A percentile compares a stretch with the other conserved stretches of the same genome.
Conservation (phyloP, 2,797 vertebrate genomes). For the Bufotes viridis region DNA sequence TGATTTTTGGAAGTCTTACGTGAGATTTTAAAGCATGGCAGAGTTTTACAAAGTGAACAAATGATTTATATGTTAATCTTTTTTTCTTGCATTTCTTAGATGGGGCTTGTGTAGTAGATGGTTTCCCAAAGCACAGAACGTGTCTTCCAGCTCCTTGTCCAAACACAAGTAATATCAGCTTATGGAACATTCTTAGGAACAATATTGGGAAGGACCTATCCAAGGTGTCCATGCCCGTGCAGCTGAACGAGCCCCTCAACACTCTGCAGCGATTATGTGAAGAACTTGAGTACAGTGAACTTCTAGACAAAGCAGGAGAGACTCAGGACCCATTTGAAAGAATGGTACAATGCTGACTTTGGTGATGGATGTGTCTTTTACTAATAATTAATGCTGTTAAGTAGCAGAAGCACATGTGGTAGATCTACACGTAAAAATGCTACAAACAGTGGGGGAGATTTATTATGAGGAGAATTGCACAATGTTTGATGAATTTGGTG, state of each 20-base stretch:
- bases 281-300: conserved; percentile 95
- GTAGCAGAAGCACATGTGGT: neutral
- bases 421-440: no score
- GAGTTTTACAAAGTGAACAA: neutral
- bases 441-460: no score
- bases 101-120: conserved; percentile 67
- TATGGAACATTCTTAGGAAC: conserved; percentile 97
- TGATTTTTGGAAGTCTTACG: neutral
- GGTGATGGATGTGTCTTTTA: neutral
- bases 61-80: neutral
- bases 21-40: neutral
- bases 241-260: conserved; percentile 94
- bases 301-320: conserved; percentile 85
- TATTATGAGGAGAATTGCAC: no score
- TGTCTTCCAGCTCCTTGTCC: conserved; percentile 86
- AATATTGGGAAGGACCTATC: conserved; percentile 98
- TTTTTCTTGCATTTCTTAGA: conserved; percentile 65
- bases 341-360: conserved; percentile 81
- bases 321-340: conserved; percentile 82
- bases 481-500: no score
- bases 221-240: conserved; percentile 96
- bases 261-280: conserved; percentile 94
- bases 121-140: conserved; percentile 72
- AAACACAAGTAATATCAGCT: conserved; percentile 87
- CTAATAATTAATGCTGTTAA: neutral